Evolutionary conservation across 1,140 invertebrate species (phyloP).

Genomic region (Lepidostoma basale): DNA sequence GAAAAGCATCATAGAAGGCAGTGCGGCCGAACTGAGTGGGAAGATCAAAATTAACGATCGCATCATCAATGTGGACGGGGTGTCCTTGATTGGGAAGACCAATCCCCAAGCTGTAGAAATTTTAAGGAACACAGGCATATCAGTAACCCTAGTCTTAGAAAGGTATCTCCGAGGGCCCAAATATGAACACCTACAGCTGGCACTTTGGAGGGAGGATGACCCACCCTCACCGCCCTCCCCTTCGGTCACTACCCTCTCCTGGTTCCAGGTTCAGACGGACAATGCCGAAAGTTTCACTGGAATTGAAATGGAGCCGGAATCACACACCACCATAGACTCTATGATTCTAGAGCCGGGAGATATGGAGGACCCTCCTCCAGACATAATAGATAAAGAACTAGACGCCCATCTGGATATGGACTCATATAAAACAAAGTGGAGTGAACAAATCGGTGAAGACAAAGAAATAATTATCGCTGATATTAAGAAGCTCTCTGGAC

Average conservation of each 20-base stretch:
- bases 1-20: slow-evolving; percentile 91
- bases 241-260: slow-evolving; percentile 75
- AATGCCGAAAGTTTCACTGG: slow-evolving; percentile 62
- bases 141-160: slow-evolving; percentile 80
- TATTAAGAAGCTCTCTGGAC: slow-evolving; percentile 81
- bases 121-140: slow-evolving; percentile 79
- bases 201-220: slow-evolving; percentile 73
- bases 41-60: slow-evolving; percentile 91
- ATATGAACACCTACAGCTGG: slow-evolving; percentile 86
- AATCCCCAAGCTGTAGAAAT: slow-evolving; percentile 92
- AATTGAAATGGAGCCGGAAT: slow-evolving; percentile 70
- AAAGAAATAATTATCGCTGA: slow-evolving; percentile 80
- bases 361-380: slow-evolving; percentile 60
- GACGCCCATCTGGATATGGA: slow-evolving; percentile 62
- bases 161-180: slow-evolving; percentile 87
- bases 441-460: slow-evolving; percentile 70
- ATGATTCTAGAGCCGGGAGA: slow-evolving; percentile 60
- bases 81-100: slow-evolving; percentile 79
- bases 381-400: slow-evolving; percentile 62
- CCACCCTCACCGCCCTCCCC: slow-evolving; percentile 70
- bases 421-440: slow-evolving; percentile 68
- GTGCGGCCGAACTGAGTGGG: slow-evolving; percentile 86
- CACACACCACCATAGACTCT: slow-evolving; percentile 68
- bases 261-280: slow-evolving; percentile 70
- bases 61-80: slow-evolving; percentile 86